phyloP scores from a whole-genome alignment of 2,797 vertebrate genomes.

The Bufotes viridis region DNA sequence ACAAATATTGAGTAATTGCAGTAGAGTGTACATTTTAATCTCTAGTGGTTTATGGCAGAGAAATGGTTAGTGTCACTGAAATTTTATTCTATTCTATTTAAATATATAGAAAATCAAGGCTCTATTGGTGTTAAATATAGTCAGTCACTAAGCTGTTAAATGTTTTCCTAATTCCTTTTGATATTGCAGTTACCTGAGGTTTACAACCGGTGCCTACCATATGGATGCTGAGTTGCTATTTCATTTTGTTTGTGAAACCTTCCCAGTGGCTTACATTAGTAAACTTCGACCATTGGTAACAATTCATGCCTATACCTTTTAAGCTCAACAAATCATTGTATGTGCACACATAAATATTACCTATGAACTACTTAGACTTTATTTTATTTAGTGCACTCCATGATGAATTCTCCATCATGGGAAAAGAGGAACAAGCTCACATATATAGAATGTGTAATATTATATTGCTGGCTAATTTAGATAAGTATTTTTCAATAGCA shows the following conservation, averaged over 20 bases:
- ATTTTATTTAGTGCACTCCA: neutral
- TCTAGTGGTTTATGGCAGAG: too few species aligned
- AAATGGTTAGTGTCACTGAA: too few species aligned
- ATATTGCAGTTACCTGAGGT: too few species aligned
- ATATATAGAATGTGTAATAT: neutral
- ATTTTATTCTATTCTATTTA: neutral
- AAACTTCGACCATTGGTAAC: neutral
- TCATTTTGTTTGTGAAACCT: neutral
- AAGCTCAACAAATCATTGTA: neutral
- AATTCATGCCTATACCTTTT: neutral
- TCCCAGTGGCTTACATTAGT: neutral
- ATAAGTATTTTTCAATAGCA: neutral
- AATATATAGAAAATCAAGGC: neutral
- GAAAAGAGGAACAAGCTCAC: neutral
- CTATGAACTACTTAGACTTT: neutral
- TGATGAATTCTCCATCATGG: neutral
- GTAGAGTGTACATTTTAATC: too few species aligned
- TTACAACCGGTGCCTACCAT: neutral
- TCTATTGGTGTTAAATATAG: too few species aligned
- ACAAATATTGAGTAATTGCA: too few species aligned
- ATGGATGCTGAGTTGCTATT: neutral
- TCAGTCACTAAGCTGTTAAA: neutral
- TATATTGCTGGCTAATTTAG: conserved; percentile 1
- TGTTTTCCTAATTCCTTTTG: neutral
- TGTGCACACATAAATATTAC: neutral